A percentile compares a stretch with the other conserved stretches of the same genome.
These are phyloP conservation scores for Boloria selene DNA, from an alignment of 2,888 invertebrate species.

Conservation along the genomic window DNA sequence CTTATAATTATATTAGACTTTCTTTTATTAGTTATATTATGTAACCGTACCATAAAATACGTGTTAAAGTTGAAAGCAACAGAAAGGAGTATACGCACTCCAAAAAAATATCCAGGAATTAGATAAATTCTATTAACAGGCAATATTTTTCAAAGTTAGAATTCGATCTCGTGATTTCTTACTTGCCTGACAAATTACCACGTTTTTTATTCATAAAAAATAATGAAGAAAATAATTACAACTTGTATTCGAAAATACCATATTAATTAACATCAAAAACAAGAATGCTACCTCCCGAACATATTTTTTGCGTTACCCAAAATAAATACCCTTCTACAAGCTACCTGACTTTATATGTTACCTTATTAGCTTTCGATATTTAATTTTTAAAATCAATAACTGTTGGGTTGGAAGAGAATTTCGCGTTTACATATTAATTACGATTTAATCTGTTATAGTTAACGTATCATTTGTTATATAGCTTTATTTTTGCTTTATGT, in stretches of 20 bases:
- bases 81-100: too few relatives aligned
- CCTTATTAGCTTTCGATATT: constrained; percentile 7
- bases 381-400: constrained; percentile 23
- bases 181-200: too few relatives aligned
- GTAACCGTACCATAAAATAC: neutral
- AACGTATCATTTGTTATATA: too few relatives aligned
- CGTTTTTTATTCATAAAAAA: neutral
- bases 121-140: too few relatives aligned
- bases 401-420: constrained; percentile 11
- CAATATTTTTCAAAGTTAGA: too few relatives aligned
- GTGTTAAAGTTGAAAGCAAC: neutral
- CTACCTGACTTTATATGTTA: constrained; percentile 44
- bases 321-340: constrained; percentile 38
- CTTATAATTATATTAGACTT: neutral
- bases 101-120: too few relatives aligned
- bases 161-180: too few relatives aligned
- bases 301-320: constrained; percentile 29
- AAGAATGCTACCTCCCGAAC: constrained; percentile 31
- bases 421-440: constrained; percentile 11
- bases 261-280: constrained; percentile 18
- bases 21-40: constrained; percentile 3
- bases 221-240: constrained; percentile 2
- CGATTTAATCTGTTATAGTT: neutral
- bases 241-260: neutral
- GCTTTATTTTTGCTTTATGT: too few relatives aligned